These are phyloP conservation scores for Hippolais icterina DNA, from an alignment of 2,113 vertebrate genomes.

Conservation along the genomic window DNA sequence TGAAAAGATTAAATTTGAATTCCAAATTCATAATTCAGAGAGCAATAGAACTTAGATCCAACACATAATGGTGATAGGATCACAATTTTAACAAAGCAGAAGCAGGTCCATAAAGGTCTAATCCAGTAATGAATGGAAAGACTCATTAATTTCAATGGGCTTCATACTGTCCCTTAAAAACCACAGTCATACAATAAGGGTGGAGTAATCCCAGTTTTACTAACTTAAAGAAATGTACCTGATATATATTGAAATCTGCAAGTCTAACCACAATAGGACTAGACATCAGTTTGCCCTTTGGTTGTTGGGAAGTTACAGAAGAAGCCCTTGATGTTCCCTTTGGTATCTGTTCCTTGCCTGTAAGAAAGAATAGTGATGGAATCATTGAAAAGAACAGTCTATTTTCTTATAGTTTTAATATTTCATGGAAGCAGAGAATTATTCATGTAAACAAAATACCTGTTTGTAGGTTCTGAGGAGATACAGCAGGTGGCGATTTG, in stretches of 20 bases:
- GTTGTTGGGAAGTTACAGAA: conserved; percentile 74
- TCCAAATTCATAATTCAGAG: background rate
- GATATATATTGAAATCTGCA: conserved; percentile 97
- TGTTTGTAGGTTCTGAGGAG: conserved; percentile 80
- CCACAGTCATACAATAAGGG: background rate
- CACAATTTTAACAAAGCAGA: background rate
- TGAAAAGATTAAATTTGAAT: background rate
- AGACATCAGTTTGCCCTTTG: conserved; percentile 92
- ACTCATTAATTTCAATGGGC: background rate
- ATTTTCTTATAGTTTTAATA: background rate
- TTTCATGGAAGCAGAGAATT: background rate
- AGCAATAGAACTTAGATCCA: background rate
- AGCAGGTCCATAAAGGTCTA: background rate
- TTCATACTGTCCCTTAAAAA: background rate
- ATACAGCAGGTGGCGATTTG: conserved; percentile 72
- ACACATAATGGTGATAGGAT: background rate
- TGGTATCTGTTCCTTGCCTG: conserved; percentile 73
- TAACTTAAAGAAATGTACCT: conserved; percentile 78
- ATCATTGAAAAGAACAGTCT: background rate
- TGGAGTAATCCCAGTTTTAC: background rate
- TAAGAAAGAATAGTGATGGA: conserved; percentile 52
- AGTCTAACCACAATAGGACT: conserved; percentile 94
- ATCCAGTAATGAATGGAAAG: background rate
- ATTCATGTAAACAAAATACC: conserved; percentile 54
- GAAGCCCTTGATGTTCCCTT: conserved; percentile 78